These are phyloP conservation scores for Manis pentadactyla DNA, from an alignment of 2,797 vertebrate genomes.

Conservation along the genomic window DNA sequence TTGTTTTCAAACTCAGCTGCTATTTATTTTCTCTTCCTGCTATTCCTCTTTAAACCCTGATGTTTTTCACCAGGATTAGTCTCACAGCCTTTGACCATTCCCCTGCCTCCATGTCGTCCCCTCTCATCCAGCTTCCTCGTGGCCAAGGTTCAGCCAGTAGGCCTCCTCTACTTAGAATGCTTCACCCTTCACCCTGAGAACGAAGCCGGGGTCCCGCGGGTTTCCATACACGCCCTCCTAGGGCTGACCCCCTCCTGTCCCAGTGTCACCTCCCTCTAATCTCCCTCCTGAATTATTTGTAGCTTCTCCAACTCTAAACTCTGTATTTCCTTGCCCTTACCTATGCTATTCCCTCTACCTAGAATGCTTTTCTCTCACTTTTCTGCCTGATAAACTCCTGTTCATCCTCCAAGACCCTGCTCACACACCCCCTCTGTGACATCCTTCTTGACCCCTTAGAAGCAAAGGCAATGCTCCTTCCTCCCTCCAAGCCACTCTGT, in stretches of 20 bases:
- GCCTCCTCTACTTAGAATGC: background rate
- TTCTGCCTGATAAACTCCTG: background rate
- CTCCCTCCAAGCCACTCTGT: background rate
- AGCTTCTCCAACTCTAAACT: background rate
- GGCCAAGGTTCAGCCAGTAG: accelerated
- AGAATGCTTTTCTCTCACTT: background rate
- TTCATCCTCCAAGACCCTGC: background rate
- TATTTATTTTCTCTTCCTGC: accelerated
- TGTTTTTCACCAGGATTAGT: background rate
- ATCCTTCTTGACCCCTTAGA: background rate
- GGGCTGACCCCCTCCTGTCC: background rate
- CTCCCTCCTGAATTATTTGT: background rate
- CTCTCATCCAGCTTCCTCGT: accelerated
- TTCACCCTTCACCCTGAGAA: background rate
- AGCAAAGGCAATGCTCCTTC: background rate
- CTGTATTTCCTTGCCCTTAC: background rate
- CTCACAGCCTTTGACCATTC: accelerated
- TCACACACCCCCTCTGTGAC: background rate
- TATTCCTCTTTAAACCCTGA: accelerated
- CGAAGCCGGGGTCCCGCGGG: background rate
- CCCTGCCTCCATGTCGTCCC: background rate
- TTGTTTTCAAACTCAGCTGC: background rate
- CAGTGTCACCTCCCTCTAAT: background rate
- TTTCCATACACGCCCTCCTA: accelerated
- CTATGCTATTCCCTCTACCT: background rate